Conservation (phyloP, 1,140 invertebrate genomes). For the Penaeus indicus region DNA sequence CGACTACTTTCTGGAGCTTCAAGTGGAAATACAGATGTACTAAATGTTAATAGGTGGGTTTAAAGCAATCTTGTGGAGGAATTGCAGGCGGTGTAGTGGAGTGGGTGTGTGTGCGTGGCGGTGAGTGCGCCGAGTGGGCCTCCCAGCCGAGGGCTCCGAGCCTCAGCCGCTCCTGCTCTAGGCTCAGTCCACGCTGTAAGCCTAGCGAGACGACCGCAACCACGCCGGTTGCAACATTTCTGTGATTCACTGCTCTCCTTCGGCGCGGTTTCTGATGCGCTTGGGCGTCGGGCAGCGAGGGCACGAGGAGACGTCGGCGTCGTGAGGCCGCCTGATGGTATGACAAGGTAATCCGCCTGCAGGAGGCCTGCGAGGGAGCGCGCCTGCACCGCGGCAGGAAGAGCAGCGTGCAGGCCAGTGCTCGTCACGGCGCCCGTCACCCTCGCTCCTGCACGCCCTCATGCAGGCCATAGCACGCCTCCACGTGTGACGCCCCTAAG, state of each 20-base stretch:
- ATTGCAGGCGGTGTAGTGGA: constrained; percentile 40
- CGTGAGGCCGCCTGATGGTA: constrained; percentile 60
- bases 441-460: background rate
- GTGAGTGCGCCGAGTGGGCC: constrained; percentile 42
- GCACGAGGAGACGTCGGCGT: constrained; percentile 31
- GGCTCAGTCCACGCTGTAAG: constrained; percentile 60
- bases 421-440: background rate
- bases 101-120: constrained; percentile 29
- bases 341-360: constrained; percentile 52
- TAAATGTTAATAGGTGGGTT: constrained; percentile 61
- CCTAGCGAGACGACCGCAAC: constrained; percentile 59
- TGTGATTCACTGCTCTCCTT: constrained; percentile 29
- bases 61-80: constrained; percentile 29
- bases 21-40: constrained; percentile 29
- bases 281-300: background rate
- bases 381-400: too few relatives aligned
- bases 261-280: constrained; percentile 21
- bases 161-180: constrained; percentile 28
- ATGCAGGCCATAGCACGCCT: too few relatives aligned
- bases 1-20: constrained; percentile 16
- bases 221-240: constrained; percentile 47
- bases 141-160: background rate
- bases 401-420: too few relatives aligned
- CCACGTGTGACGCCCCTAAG: too few relatives aligned
- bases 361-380: too few relatives aligned